phyloP scores from a whole-genome alignment of 2,888 invertebrate species.

The Phrixothrix hirtus region DNA sequence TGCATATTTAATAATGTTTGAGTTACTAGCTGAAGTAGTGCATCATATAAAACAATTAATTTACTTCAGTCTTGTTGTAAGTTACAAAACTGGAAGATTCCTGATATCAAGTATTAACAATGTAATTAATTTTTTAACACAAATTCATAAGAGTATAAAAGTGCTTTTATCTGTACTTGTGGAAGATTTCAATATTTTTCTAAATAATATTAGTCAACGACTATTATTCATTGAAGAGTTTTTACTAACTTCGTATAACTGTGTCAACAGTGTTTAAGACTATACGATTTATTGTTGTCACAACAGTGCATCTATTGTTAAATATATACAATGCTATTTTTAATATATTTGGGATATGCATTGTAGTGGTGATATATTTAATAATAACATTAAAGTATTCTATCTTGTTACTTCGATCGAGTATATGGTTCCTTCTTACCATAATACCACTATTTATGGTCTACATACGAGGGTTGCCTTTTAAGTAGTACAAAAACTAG shows the following conservation, averaged over 20 bases:
- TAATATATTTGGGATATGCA: not conserved
- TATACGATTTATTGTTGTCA: not conserved
- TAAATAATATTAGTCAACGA: not conserved
- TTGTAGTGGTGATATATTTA: too few species aligned
- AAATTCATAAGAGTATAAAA: not conserved
- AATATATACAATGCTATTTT: not conserved
- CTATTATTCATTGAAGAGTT: not conserved
- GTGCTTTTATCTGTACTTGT: not conserved
- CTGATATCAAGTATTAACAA: not conserved
- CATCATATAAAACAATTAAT: not conserved
- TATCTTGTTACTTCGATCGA: conserved; percentile 38
- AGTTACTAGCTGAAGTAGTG: too few species aligned
- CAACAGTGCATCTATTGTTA: not conserved
- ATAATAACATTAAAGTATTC: not conserved
- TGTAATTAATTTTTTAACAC: not conserved
- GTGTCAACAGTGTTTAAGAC: too few species aligned
- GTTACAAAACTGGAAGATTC: not conserved
- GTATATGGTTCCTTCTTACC: conserved; percentile 46
- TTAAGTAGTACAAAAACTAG: too few species aligned
- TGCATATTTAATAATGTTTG: too few species aligned
- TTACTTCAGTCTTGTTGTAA: not conserved
- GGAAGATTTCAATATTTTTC: not conserved
- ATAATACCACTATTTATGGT: conserved; percentile 41
- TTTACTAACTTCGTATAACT: too few species aligned
- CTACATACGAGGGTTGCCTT: too few species aligned